Evolutionary conservation across 1,140 invertebrate species (phyloP).

Genomic region (Diorhabda sublineata): DNA sequence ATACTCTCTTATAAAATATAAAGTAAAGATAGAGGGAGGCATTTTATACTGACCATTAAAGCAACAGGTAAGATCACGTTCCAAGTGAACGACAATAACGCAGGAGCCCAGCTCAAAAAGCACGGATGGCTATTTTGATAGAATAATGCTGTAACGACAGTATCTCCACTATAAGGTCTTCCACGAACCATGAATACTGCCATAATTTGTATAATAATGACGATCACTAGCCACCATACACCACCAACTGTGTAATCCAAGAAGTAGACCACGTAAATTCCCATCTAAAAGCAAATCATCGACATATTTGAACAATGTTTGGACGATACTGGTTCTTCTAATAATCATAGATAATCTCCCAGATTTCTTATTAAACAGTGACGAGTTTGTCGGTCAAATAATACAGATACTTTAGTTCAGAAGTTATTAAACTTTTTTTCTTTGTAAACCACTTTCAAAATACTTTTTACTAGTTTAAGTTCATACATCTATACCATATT

Average conservation of each 20-base stretch:
- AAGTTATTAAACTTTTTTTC: too few relatives aligned
- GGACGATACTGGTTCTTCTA: too few relatives aligned
- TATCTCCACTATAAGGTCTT: constrained; percentile 77
- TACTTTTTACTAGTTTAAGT: too few relatives aligned
- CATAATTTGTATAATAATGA: constrained; percentile 71
- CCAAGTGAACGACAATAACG: constrained; percentile 81
- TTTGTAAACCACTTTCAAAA: too few relatives aligned
- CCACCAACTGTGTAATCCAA: constrained; percentile 78
- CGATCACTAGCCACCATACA: constrained; percentile 78
- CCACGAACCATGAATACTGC: constrained; percentile 80
- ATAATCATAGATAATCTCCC: too few relatives aligned
- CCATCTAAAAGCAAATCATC: constrained; percentile 56
- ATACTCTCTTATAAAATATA: constrained; percentile 5
- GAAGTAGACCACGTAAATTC: constrained; percentile 80
- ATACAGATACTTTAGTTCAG: too few relatives aligned
- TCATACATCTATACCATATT: too few relatives aligned
- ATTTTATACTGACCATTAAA: constrained; percentile 58
- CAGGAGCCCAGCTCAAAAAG: constrained; percentile 58
- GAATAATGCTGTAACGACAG: constrained; percentile 67
- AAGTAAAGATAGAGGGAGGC: background rate
- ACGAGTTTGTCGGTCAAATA: too few relatives aligned
- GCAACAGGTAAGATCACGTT: constrained; percentile 77
- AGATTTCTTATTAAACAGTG: too few relatives aligned
- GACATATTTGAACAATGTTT: too few relatives aligned
- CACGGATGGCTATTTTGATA: constrained; percentile 53